Evolutionary conservation across 2,797 vertebrate genomes (phyloP), one percentile per base, ranked within the genome.

Genomic region (Spea hammondii): DNA sequence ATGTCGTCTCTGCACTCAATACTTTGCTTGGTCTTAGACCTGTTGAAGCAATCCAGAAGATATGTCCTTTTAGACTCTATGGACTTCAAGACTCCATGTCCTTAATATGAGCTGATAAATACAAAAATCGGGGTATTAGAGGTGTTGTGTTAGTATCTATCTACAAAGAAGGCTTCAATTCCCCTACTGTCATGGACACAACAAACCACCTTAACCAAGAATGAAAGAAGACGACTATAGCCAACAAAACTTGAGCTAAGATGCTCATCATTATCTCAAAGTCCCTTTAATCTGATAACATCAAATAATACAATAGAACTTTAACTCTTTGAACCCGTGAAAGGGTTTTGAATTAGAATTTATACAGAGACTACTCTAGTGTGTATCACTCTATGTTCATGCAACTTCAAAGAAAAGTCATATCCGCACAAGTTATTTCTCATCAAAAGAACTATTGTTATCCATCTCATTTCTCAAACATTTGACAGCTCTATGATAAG

Each of bases 391-490:
- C 6, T 62, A 32, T 14, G 14, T 62, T 62, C 59, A 62, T 47
- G 32, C 44, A 11, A 13, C 45, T 12, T 47, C 45, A 45, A 65
- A 65, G 45, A 45, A 9, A 46, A 45, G 64, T 45, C 64, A 62
- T 14, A 62, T 62, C 59, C 9, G 5, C n/a, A 62, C 59, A 17
- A 5, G 59, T 32, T 17, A 5, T 62, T 14, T 62, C 59, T 62
- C 64, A 65, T 65, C 64, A 65, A 46, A 65, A 2, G 46, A 65
- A 10, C 32, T 13, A 65, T 65, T 45, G 10, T 59, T 59, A 60
- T 60, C 32, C 70, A 72, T 48, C 70, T 72, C 44, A 60, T 72
- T 60, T 60, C n/a, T 13, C 55, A 72, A 60, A 47, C 70, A 72
- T 72, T 72, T 48, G 13, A 46, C 55, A 60, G 54, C 14, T 72